A percentile compares a stretch with the other conserved stretches of the same genome.
Conservation (phyloP, 2,797 vertebrate species). For the Myotis daubentonii region DNA sequence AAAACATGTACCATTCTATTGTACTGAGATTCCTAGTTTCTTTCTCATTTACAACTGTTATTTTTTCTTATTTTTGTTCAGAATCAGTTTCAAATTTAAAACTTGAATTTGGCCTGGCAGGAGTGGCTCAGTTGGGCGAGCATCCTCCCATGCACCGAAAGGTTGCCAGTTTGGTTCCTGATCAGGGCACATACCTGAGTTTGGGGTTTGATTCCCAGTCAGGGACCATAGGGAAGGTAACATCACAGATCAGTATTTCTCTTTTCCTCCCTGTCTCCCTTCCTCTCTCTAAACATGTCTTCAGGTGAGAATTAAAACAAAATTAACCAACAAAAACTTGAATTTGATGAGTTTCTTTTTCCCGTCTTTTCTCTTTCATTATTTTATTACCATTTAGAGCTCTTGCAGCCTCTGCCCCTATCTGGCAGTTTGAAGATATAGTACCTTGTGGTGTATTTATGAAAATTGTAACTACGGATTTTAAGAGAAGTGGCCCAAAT, state of each 20-base stretch:
- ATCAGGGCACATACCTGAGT: neutral
- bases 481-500: conserved; percentile 88
- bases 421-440: conserved; percentile 95
- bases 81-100: conserved; percentile 47
- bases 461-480: conserved; percentile 92
- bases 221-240: neutral
- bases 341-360: neutral
- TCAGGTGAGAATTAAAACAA: neutral
- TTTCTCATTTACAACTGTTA: neutral
- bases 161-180: neutral
- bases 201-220: neutral
- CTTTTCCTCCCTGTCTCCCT: neutral
- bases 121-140: neutral
- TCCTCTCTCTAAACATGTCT: neutral
- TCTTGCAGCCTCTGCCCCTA: conserved; percentile 95
- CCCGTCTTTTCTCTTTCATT: neutral
- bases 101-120: neutral
- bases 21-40: conserved; percentile 1
- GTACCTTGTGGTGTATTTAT: conserved; percentile 93
- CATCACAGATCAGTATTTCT: neutral
- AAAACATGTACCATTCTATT: neutral
- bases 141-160: neutral
- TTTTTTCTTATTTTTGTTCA: conserved; percentile 56
- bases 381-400: conserved; percentile 86
- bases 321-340: neutral